Conservation (phyloP, 2,113 vertebrate species). For the Oreochromis tanganicae region DNA sequence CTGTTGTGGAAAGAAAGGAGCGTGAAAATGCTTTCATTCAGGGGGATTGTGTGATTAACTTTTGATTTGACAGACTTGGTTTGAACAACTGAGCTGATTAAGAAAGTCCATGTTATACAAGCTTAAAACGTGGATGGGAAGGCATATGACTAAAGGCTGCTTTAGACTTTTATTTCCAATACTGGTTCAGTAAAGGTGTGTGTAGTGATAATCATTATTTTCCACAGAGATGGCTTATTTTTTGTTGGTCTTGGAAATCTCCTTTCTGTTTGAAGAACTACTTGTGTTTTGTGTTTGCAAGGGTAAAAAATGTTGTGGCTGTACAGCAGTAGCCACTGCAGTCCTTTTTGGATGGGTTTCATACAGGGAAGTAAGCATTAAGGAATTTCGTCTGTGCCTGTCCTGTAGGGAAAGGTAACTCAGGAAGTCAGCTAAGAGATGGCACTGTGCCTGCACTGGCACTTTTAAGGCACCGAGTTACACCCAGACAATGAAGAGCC, state of each 20-base stretch:
- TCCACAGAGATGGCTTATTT: not conserved
- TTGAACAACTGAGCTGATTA: not conserved
- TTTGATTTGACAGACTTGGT: not conserved
- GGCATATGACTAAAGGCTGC: not conserved
- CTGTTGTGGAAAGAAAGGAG: constrained; percentile 5
- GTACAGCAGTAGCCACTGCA: not conserved
- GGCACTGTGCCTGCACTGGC: not conserved
- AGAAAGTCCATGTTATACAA: not conserved
- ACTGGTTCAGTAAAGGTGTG: not conserved
- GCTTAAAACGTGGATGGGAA: not conserved
- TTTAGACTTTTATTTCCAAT: not conserved
- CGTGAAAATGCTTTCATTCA: not conserved
- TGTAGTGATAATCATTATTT: not conserved
- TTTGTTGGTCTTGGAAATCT: not conserved
- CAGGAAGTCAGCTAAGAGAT: constrained; percentile 2
- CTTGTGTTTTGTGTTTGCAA: not conserved
- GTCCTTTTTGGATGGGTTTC: not conserved
- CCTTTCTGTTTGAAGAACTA: not conserved
- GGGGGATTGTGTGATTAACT: constrained; percentile 16
- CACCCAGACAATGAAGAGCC: not conserved
- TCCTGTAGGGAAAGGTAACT: not conserved
- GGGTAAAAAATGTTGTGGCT: not conserved
- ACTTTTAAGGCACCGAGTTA: not conserved
- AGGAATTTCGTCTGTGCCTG: not conserved
- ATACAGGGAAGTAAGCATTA: not conserved